Percentiles rank a stretch among this genome's conserved stretches.
phyloP scores from a whole-genome alignment of 2,888 invertebrate genomes.

The Arrhopalites spinosus region DNA sequence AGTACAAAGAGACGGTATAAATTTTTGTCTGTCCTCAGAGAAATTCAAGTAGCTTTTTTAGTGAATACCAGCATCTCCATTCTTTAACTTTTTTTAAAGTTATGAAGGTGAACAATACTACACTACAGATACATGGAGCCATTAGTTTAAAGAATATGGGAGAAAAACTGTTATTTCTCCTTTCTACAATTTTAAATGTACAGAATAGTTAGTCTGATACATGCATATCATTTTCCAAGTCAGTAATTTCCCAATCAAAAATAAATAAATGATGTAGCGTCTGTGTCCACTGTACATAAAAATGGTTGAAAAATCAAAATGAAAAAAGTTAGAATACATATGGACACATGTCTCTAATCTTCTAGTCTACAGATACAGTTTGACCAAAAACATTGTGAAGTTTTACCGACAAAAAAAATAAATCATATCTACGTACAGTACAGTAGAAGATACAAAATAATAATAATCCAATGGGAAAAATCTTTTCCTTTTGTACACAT shows the following conservation, averaged over 20 bases:
- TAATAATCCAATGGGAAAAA: no score
- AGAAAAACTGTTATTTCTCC: not conserved
- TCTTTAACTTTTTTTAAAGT: not conserved
- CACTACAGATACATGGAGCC: not conserved
- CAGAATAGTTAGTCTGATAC: no score
- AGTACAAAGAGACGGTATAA: not conserved
- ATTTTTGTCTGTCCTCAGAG: constrained; percentile 5
- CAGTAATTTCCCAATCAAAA: not conserved
- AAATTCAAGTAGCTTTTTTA: constrained; percentile 1
- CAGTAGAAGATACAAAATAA: no score
- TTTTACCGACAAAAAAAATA: no score
- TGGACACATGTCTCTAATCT: no score
- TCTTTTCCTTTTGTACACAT: no score
- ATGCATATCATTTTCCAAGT: not conserved
- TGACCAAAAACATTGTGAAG: no score
- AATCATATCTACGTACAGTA: no score
- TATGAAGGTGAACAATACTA: not conserved
- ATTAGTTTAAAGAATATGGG: constrained; percentile 4
- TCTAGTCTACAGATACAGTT: no score
- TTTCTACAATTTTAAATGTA: not conserved
- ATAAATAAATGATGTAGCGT: not conserved
- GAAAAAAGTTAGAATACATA: no score
- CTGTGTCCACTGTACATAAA: not conserved
- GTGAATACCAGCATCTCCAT: not conserved
- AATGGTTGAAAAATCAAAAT: not conserved